These are phyloP conservation scores for Drosophila albomicans DNA, from an alignment of 1,140 invertebrate species.

Conservation along the genomic window DNA sequence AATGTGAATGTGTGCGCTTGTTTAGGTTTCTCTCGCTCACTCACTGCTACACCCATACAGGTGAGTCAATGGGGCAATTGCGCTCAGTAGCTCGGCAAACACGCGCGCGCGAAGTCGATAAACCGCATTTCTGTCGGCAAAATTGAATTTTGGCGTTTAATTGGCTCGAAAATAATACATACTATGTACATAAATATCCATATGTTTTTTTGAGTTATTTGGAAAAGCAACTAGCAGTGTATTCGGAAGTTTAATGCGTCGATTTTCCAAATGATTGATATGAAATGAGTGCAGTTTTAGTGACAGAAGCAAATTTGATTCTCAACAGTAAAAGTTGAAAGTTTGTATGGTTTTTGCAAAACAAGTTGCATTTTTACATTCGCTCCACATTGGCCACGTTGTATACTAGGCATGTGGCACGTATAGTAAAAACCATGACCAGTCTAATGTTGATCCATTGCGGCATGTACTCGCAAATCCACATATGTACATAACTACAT, in stretches of 20 bases:
- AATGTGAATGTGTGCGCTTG: conserved; percentile 3
- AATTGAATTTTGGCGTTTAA: conserved; percentile 16
- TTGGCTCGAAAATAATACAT: conserved; percentile 33
- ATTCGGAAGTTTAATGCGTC: conserved; percentile 1
- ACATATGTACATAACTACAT: background rate
- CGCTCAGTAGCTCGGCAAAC: conserved; percentile 40
- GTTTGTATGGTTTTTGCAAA: conserved; percentile 20
- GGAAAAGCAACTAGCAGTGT: conserved; percentile 19
- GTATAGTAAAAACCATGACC: conserved; percentile 42
- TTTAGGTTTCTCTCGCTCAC: conserved; percentile 18
- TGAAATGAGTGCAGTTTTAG: background rate
- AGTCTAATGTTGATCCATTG: conserved; percentile 29
- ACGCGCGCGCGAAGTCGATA: conserved; percentile 18
- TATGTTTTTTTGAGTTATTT: conserved; percentile 13
- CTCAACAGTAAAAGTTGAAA: background rate
- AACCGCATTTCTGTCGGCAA: background rate
- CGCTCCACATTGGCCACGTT: conserved; percentile 60
- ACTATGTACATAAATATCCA: conserved; percentile 8
- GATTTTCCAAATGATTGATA: conserved; percentile 11
- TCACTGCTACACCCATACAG: background rate
- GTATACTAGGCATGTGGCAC: conserved; percentile 12
- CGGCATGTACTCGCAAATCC: background rate
- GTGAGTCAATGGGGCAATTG: conserved; percentile 31
- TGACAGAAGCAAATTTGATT: background rate
- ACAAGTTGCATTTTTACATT: conserved; percentile 44